Conservation (phyloP, 2,113 vertebrate species). For the Periophthalmus modestus region DNA sequence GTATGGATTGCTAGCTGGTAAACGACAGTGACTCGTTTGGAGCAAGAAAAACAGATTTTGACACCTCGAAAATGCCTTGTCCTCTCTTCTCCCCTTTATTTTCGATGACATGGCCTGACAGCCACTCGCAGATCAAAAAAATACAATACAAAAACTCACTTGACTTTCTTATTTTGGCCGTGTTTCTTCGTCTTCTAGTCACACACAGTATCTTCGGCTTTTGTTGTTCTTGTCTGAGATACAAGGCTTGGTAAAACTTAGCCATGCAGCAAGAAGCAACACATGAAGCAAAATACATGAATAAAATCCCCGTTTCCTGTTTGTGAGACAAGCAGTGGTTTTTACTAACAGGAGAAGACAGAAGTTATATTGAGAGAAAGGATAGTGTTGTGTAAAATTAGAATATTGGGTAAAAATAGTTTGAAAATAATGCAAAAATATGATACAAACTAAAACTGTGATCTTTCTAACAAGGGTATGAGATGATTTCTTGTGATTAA, state of each 20-base stretch:
- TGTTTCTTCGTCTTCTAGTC: conserved; percentile 33
- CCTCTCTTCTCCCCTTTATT: conserved; percentile 50
- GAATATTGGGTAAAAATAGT: too few species aligned
- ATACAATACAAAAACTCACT: conserved; percentile 39
- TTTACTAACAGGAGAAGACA: too few species aligned
- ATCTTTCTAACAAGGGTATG: too few species aligned
- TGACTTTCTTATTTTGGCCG: conserved; percentile 23
- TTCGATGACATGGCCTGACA: conserved; percentile 60
- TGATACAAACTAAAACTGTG: too few species aligned
- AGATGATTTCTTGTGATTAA: too few species aligned
- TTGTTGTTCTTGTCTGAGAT: conserved; percentile 32
- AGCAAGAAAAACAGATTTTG: conserved; percentile 66
- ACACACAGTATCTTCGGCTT: conserved; percentile 4
- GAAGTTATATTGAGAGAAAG: too few species aligned
- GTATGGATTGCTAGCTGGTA: conserved; percentile 68
- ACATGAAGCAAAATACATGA: conserved; percentile 43
- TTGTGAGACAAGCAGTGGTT: conserved; percentile 23
- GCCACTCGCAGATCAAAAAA: conserved; percentile 48
- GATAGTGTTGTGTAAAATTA: too few species aligned
- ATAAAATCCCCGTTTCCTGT: conserved; percentile 55
- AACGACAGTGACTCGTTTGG: conserved; percentile 68
- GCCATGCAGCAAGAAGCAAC: conserved; percentile 44
- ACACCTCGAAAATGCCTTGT: conserved; percentile 58
- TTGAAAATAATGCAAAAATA: too few species aligned
- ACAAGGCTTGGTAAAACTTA: conserved; percentile 45